These are phyloP conservation scores for Hanleya hanleyi DNA, from an alignment of 2,888 invertebrate genomes.

Conservation along the genomic window DNA sequence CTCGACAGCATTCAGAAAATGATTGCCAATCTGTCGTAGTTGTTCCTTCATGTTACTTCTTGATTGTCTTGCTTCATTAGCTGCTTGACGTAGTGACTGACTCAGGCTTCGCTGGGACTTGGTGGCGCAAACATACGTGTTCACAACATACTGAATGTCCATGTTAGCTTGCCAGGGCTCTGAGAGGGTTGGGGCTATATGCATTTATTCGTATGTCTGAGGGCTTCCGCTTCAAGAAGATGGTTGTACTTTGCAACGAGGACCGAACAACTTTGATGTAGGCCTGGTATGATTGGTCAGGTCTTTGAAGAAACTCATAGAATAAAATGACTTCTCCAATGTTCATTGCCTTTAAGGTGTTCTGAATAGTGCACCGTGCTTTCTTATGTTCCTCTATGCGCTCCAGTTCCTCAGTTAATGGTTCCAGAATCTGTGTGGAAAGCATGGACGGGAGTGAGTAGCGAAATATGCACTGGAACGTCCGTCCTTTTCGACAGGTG, in stretches of 20 bases:
- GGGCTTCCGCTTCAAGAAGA: slow-evolving; percentile 25
- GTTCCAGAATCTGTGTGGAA: slow-evolving; percentile 29
- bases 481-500: slow-evolving; percentile 29
- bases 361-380: neutral
- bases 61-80: slow-evolving; percentile 34
- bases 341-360: neutral
- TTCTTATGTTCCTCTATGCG: slow-evolving; percentile 3
- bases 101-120: slow-evolving; percentile 45
- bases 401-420: slow-evolving; percentile 8
- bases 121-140: slow-evolving; percentile 41
- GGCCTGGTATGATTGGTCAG: slow-evolving; percentile 10
- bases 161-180: slow-evolving; percentile 31
- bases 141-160: slow-evolving; percentile 33
- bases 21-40: slow-evolving; percentile 41
- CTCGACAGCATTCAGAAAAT: slow-evolving; percentile 50
- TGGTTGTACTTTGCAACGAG: neutral
- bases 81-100: slow-evolving; percentile 35
- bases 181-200: slow-evolving; percentile 20
- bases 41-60: slow-evolving; percentile 30
- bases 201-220: slow-evolving; percentile 22
- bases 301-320: neutral
- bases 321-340: slow-evolving; percentile 4
- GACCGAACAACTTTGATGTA: slow-evolving; percentile 24
- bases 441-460: slow-evolving; percentile 35
- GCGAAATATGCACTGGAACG: slow-evolving; percentile 30